phyloP scores from a whole-genome alignment of 2,797 vertebrate species.

The Sciurus vulgaris region DNA sequence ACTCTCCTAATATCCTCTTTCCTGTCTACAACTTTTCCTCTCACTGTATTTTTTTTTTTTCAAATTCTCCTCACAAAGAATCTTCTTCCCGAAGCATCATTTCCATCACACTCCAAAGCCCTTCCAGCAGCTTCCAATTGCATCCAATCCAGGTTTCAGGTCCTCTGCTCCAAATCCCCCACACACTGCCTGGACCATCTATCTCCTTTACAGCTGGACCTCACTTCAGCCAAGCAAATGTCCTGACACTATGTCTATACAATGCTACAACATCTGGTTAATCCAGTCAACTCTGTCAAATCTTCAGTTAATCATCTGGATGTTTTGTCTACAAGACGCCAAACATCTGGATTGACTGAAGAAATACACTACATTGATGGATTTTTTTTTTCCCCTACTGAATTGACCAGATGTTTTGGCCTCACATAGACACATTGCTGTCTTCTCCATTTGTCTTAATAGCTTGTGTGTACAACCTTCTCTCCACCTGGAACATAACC shows the following conservation, averaged over 20 bases:
- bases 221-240: constrained; percentile 76
- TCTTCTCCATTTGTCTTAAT: constrained; percentile 79
- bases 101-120: constrained; percentile 29
- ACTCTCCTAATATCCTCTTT: constrained; percentile 76
- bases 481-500: constrained; percentile 76
- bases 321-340: constrained; percentile 84
- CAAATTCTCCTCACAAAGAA: neutral
- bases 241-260: constrained; percentile 80
- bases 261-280: constrained; percentile 80
- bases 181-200: constrained; percentile 41
- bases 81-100: constrained; percentile 68
- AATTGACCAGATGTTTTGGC: constrained; percentile 83
- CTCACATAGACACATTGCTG: constrained; percentile 67
- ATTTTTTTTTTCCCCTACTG: constrained; percentile 45
- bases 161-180: constrained; percentile 58
- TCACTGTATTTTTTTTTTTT: neutral
- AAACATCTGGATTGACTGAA: constrained; percentile 86
- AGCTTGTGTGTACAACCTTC: constrained; percentile 67
- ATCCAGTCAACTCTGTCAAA: constrained; percentile 82
- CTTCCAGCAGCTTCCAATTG: constrained; percentile 67
- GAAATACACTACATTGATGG: constrained; percentile 79
- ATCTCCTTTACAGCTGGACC: constrained; percentile 78
- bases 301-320: constrained; percentile 85
- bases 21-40: constrained; percentile 81
- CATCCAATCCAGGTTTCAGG: constrained; percentile 49